Evolutionary conservation across 2,113 vertebrate genomes (phyloP).

Genomic region (Chloebia gouldiae): DNA sequence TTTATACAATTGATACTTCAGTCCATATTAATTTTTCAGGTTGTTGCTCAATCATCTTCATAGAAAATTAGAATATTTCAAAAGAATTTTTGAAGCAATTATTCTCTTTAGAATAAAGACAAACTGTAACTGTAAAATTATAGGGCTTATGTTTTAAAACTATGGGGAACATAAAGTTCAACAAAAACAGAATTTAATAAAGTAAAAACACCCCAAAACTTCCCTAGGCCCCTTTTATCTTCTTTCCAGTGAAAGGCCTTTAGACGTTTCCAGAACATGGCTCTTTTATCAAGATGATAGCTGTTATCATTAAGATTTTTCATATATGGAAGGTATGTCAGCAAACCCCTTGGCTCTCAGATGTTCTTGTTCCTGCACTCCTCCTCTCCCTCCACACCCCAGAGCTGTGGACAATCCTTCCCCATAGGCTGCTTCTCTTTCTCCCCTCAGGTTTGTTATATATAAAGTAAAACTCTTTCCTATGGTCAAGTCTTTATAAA

Average conservation of each 20-base stretch:
- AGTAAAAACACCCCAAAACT: not conserved
- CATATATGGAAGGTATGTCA: not conserved
- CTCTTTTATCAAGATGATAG: not conserved
- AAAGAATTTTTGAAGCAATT: not conserved
- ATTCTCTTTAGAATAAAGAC: not conserved
- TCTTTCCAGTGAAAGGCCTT: not conserved
- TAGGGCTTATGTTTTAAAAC: not conserved
- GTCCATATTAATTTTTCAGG: not conserved
- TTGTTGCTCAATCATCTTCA: not conserved
- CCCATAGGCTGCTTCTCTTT: not conserved
- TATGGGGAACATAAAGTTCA: not conserved
- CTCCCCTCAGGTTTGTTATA: not conserved
- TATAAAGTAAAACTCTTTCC: not conserved
- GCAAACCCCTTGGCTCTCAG: not conserved
- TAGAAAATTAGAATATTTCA: not conserved
- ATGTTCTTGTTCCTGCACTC: not conserved
- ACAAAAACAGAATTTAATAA: not conserved
- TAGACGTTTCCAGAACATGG: not conserved
- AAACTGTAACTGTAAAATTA: not conserved
- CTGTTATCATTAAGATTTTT: not conserved
- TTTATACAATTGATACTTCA: not conserved
- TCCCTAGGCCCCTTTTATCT: not conserved
- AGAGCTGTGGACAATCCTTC: not conserved
- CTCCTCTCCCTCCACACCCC: not conserved
- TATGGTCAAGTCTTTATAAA: not conserved